Percentiles rank a stretch among this genome's conserved stretches.
Evolutionary conservation across 2,888 invertebrate species (phyloP).

Genomic region (Euplagia quadripunctaria): DNA sequence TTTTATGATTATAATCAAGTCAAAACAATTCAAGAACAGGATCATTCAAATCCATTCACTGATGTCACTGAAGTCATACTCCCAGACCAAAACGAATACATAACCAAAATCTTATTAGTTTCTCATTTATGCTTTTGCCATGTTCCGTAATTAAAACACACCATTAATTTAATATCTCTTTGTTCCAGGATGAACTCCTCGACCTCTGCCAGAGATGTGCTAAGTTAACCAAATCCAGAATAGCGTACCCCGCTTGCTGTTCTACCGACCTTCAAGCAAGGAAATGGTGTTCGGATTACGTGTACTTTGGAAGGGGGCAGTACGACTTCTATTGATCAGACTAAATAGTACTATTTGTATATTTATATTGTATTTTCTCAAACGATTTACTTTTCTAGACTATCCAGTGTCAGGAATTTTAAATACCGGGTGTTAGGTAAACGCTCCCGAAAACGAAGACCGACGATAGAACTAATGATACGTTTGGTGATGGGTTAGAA

Average conservation of each 20-base stretch:
- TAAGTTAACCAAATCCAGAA: constrained; percentile 87
- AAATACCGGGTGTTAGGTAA: not conserved
- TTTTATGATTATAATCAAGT: too few species aligned
- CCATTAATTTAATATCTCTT: constrained; percentile 20
- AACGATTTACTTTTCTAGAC: not conserved
- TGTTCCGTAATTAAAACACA: too few species aligned
- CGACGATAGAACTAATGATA: too few species aligned
- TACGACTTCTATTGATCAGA: constrained; percentile 67
- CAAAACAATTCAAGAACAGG: not conserved
- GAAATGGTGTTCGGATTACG: constrained; percentile 87
- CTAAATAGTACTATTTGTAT: constrained; percentile 1
- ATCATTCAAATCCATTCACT: not conserved
- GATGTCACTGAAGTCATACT: not conserved
- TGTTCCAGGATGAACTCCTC: constrained; percentile 80
- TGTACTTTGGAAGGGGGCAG: constrained; percentile 84
- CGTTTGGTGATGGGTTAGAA: too few species aligned
- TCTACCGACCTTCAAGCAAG: constrained; percentile 85
- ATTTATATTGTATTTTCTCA: constrained; percentile 1
- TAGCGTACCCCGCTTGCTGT: constrained; percentile 88
- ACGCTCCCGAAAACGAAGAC: too few species aligned
- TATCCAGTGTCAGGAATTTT: not conserved
- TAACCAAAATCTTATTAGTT: too few species aligned
- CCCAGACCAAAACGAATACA: too few species aligned
- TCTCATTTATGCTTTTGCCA: too few species aligned
- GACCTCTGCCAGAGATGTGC: constrained; percentile 89